Evolutionary conservation across 2,113 vertebrate genomes (phyloP).

Genomic region (Leptobrachium leishanense): DNA sequence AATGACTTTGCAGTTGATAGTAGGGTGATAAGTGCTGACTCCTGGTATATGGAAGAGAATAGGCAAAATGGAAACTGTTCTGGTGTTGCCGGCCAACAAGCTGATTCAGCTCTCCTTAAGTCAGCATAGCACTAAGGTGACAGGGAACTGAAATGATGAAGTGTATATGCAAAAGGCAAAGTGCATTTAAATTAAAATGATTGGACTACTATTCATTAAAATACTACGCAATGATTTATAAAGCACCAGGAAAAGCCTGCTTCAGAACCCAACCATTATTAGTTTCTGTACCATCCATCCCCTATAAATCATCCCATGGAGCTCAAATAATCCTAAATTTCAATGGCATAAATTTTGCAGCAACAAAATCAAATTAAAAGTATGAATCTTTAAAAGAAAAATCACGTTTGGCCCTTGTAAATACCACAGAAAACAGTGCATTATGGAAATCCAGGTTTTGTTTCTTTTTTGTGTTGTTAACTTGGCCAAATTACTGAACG

Average conservation of each 20-base stretch:
- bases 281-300: slow-evolving; percentile 25
- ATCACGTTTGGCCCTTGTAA: neutral
- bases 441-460: too few species aligned
- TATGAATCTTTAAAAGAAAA: neutral
- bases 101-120: slow-evolving; percentile 31
- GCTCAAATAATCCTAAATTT: slow-evolving; percentile 4
- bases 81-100: slow-evolving; percentile 20
- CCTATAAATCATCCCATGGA: slow-evolving; percentile 29
- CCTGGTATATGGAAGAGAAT: slow-evolving; percentile 12
- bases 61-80: slow-evolving; percentile 1
- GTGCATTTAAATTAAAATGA: slow-evolving; percentile 47
- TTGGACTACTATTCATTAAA: slow-evolving; percentile 44
- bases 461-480: too few species aligned
- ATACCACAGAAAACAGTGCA: neutral
- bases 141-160: slow-evolving; percentile 30
- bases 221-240: slow-evolving; percentile 34
- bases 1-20: neutral
- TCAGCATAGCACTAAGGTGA: slow-evolving; percentile 6
- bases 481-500: too few species aligned
- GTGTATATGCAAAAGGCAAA: slow-evolving; percentile 48
- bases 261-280: slow-evolving; percentile 36
- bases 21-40: slow-evolving; percentile 25
- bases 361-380: neutral
- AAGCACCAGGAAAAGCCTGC: slow-evolving; percentile 31
- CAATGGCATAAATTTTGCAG: slow-evolving; percentile 4